These are phyloP conservation scores for Latheticus oryzae DNA, from an alignment of 2,888 invertebrate genomes.

Conservation along the genomic window DNA sequence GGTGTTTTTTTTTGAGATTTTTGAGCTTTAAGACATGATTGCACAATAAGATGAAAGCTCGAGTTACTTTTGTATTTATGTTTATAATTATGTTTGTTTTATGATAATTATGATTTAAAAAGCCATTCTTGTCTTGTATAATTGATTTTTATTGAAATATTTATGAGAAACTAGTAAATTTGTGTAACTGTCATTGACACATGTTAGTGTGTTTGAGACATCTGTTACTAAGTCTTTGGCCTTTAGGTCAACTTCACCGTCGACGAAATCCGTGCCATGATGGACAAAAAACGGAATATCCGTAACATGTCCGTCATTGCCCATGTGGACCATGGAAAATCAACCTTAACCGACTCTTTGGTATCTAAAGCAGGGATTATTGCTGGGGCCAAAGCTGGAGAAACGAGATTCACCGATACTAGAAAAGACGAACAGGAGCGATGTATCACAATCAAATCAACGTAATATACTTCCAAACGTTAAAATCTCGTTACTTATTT, in stretches of 20 bases:
- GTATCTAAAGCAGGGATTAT: constrained; percentile 99
- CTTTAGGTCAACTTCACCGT: constrained; percentile 99
- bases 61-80: constrained; percentile 20
- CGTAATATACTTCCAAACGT: constrained; percentile 77
- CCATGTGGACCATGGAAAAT: constrained; percentile 99
- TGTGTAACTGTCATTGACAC: constrained; percentile 22
- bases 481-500: constrained; percentile 24
- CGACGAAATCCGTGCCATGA: constrained; percentile 99
- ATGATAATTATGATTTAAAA: too few species aligned
- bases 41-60: constrained; percentile 64
- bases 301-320: constrained; percentile 99
- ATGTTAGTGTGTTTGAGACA: constrained; percentile 2
- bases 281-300: constrained; percentile 99
- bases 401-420: constrained; percentile 99
- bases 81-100: constrained; percentile 9
- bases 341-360: constrained; percentile 98
- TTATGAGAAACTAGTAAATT: too few species aligned
- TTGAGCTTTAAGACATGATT: constrained; percentile 51
- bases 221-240: constrained; percentile 32
- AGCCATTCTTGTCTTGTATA: too few species aligned
- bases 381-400: constrained; percentile 98
- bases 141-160: too few species aligned
- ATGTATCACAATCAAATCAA: constrained; percentile 96
- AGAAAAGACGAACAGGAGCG: constrained; percentile 99
- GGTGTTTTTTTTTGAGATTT: constrained; percentile 32